Base-by-base conservation (phyloP, 2,888 invertebrate species). In the Aethes cnicana region DNA sequence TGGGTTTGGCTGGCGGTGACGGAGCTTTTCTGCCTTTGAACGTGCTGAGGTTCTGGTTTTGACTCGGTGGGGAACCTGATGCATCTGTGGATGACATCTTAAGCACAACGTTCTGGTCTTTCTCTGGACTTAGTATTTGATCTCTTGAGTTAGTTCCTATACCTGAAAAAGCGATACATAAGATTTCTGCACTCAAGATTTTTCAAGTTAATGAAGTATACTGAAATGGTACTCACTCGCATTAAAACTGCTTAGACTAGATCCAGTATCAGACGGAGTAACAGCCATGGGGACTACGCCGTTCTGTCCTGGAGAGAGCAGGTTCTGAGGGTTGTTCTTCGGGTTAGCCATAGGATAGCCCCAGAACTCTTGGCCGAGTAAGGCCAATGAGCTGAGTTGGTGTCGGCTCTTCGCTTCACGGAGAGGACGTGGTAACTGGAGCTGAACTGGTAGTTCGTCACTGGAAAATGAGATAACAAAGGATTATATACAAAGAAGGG, bases 371-470 rank as follows among this genome's bases (percentile, higher is more conserved):
- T 96, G 96, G 20, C 98, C 98, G 39, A 98, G 90, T 57, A 98
- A 91, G 4, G 98, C 97, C 46, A 98, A 87, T 1, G 97, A 97
- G 39, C 96, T 95, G 37, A 98, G 92, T 75, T 97, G 96, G 77
- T 97, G 96, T 30, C 97, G 93, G 71, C 96, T 96, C 77, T 94
- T 95, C 39, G 97, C 97, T 62, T 96, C 95, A 44, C 95, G 92
- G 64, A 98, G 93, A 20, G 96, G 94, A 61, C 94, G 92, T 32
- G 98, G 97, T 69, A 98, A 88, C 61, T 93, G 93, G 63, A 98
- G 91, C 84, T 96, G 96, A 47, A 97, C 97, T 55, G 98, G 98
- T 70, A 98, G 90, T 90, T 98, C 98, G 81, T 97, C 97, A 86
- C 96, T 95, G 90, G 47, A 88, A 91, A 11, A 20, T 3, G 18